These are phyloP conservation scores for Sebastes hubbsi DNA, from an alignment of 2,797 vertebrate species.

Conservation along the genomic window DNA sequence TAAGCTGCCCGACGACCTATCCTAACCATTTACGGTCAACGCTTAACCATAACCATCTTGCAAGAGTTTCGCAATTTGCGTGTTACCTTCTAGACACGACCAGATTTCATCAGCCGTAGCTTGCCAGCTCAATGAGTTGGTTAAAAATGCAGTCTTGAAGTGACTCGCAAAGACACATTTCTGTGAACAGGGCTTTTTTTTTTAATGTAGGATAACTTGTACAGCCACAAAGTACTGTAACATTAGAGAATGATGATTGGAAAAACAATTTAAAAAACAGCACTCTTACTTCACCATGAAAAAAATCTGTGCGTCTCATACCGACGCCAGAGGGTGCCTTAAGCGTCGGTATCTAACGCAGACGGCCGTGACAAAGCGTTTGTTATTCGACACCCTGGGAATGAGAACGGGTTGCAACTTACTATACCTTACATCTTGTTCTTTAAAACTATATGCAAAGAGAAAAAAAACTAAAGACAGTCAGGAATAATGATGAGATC, in stretches of 20 bases:
- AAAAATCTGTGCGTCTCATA: background rate
- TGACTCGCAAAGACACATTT: too few relatives aligned
- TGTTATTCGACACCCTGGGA: background rate
- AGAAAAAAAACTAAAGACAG: background rate
- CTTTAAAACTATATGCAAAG: background rate
- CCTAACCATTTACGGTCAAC: too few relatives aligned
- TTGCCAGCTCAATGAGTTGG: too few relatives aligned
- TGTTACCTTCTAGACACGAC: too few relatives aligned
- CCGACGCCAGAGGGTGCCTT: background rate
- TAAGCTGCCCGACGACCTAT: fast-evolving
- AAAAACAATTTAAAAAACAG: background rate
- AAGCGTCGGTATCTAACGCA: background rate
- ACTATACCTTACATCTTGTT: background rate
- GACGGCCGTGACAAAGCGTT: background rate
- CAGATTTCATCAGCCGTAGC: too few relatives aligned
- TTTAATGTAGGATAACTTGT: too few relatives aligned
- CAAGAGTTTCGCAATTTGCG: too few relatives aligned
- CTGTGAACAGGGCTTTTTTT: too few relatives aligned
- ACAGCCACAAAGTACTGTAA: too few relatives aligned
- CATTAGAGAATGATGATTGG: background rate
- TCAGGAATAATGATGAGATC: background rate
- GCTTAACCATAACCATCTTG: fast-evolving
- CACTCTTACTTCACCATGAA: too few relatives aligned
- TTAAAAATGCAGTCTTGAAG: fast-evolving
- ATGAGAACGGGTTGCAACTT: too few relatives aligned